phyloP scores from a whole-genome alignment of 2,797 vertebrate genomes.

The Anabas testudineus region DNA sequence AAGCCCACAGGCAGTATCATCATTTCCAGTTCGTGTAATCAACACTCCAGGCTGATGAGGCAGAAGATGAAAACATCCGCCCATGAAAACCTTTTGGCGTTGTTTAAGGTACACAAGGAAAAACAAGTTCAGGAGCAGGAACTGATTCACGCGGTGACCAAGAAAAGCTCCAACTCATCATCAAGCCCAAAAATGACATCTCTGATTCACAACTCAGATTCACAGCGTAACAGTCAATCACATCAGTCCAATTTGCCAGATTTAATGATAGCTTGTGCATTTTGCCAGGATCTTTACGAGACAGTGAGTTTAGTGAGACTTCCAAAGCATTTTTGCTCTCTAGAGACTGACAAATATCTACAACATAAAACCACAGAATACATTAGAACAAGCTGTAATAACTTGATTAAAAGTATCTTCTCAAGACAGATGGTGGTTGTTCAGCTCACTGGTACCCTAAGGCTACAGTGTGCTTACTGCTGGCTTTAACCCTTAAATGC shows the following conservation, averaged over 20 bases:
- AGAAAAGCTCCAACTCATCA: constrained; percentile 23
- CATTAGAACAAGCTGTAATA: background rate
- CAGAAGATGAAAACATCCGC: constrained; percentile 71
- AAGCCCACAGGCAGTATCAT: constrained; percentile 63
- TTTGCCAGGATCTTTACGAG: background rate
- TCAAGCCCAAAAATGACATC: constrained; percentile 3
- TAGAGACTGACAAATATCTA: background rate
- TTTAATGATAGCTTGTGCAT: constrained; percentile 5
- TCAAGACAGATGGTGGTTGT: background rate
- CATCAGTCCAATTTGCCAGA: constrained; percentile 32
- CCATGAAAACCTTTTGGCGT: constrained; percentile 62
- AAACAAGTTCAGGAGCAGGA: constrained; percentile 61
- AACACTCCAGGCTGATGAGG: constrained; percentile 72
- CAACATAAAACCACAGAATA: background rate
- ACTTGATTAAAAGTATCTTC: background rate
- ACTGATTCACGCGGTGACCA: constrained; percentile 61
- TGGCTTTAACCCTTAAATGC: background rate
- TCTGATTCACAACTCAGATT: constrained; percentile 29
- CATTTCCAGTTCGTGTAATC: constrained; percentile 66
- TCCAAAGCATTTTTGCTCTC: background rate
- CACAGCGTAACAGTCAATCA: constrained; percentile 37
- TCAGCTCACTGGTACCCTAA: background rate
- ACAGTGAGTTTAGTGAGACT: background rate
- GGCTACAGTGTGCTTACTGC: background rate
- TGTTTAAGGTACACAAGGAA: constrained; percentile 44